Evolutionary conservation across 1,140 invertebrate genomes (phyloP).

Genomic region (Drosophila subobscura): DNA sequence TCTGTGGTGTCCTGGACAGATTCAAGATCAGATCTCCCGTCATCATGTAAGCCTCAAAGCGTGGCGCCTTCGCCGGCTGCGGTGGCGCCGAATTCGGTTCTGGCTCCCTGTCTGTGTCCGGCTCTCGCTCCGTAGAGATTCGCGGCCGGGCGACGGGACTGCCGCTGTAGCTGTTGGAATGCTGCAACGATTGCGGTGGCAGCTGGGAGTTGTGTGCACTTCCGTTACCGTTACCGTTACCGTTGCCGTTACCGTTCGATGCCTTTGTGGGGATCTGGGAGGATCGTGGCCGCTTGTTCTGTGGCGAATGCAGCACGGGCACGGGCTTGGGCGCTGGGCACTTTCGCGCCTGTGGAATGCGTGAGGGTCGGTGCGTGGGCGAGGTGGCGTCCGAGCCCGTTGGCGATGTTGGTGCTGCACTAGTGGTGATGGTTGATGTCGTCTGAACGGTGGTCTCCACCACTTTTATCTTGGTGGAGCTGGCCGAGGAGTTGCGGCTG

Average conservation of each 20-base stretch:
- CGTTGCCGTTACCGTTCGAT: conserved; percentile 48
- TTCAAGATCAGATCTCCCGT: conserved; percentile 98
- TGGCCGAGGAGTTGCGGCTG: conserved; percentile 79
- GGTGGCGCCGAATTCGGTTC: conserved; percentile 79
- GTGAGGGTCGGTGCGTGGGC: conserved; percentile 78
- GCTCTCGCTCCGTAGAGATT: conserved; percentile 36
- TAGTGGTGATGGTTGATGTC: conserved; percentile 47
- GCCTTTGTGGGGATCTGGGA: conserved; percentile 84
- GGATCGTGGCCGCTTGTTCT: conserved; percentile 73
- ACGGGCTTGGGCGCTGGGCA: conserved; percentile 62
- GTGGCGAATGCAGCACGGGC: conserved; percentile 73
- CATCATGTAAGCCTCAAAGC: conserved; percentile 98
- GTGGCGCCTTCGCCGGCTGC: conserved; percentile 84
- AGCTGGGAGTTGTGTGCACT: conserved; percentile 22
- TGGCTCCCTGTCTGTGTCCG: conserved; percentile 51
- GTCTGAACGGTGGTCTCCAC: conserved; percentile 63
- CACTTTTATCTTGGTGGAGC: conserved; percentile 80
- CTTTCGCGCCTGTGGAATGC: conserved; percentile 82
- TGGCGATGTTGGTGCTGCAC: conserved; percentile 45
- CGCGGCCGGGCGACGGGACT: conserved; percentile 59
- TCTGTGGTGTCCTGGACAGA: conserved; percentile 90
- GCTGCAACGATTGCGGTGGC: conserved; percentile 59
- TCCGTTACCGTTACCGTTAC: conserved; percentile 24
- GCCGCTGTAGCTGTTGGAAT: conserved; percentile 78
- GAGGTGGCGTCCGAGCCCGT: conserved; percentile 65